These are phyloP conservation scores for Callocephalon fimbriatum DNA, from an alignment of 2,113 vertebrate genomes.

Conservation along the genomic window DNA sequence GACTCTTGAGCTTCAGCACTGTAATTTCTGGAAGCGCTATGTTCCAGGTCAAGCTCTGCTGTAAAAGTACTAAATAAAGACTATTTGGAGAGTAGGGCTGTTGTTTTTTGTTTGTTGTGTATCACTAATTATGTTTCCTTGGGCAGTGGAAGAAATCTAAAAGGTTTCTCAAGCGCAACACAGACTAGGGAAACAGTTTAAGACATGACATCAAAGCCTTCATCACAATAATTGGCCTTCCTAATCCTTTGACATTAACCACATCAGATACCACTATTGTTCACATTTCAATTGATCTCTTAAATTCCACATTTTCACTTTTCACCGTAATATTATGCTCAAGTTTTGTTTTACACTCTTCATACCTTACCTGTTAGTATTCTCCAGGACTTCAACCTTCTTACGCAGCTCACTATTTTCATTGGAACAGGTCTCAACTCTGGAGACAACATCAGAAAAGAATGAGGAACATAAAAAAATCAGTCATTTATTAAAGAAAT, in stretches of 20 bases:
- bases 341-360: neutral
- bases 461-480: neutral
- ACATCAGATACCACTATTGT: neutral
- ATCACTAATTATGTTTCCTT: neutral
- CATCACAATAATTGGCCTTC: neutral
- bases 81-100: neutral
- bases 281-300: neutral
- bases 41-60: neutral
- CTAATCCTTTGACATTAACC: neutral
- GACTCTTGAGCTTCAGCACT: neutral
- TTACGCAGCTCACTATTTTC: slow-evolving; percentile 94
- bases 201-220: neutral
- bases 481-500: neutral
- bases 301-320: neutral
- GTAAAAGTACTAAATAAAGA: neutral
- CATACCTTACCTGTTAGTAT: slow-evolving; percentile 89
- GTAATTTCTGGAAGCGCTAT: neutral
- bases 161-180: neutral
- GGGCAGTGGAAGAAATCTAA: neutral
- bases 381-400: slow-evolving; percentile 96
- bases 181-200: neutral
- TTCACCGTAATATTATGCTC: rapidly evolving
- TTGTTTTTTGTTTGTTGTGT: neutral
- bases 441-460: slow-evolving; percentile 50
- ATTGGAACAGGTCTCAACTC: slow-evolving; percentile 96